Evolutionary conservation across 2,888 invertebrate species (phyloP), one percentile per base, ranked within the genome.

Genomic region (Drosophila rellima): DNA sequence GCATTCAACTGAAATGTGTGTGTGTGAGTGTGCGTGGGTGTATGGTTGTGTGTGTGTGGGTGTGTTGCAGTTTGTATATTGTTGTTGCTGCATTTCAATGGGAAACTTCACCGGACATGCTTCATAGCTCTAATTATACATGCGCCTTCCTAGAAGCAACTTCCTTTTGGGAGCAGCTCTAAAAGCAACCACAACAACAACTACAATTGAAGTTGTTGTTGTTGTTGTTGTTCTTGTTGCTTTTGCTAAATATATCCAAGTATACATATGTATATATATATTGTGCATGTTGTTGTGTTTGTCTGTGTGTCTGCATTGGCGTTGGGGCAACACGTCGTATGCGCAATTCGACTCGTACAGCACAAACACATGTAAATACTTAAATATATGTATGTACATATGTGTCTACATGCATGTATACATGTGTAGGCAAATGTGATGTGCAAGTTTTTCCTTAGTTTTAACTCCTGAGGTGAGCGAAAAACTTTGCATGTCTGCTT

Each of bases 91-190:
- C 74, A 86, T 85, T 88, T 88, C 87, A 88, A 85, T 88, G 87
- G 84, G 82, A 83, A 85, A 88, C 85, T 86, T 87, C 76, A 84
- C 85, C 85, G 85, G 85, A 85, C 88, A 85, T 85, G 87, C 85
- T 88, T 88, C 85, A 85, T 88, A 88, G 89, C 89, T 88, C 85
- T 88, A 85, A 85, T 85, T 85, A 85, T 85, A 86, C 87, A 85
- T 85, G 81, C 87, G 82, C 88, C 89, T 86, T 85, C 78, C 88
- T 66, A 55, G 87, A 68, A 83, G 54, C 70, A 55, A 76, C 85
- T 84, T 88, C 84, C 86, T 78, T 54, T 67, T 15, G 71, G 70
- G 71, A 47, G 70, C 40, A 61, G 56, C 57, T 40, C 70, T 13
- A 61, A 47, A 67, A 71, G 44, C 23, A 60, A 48, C 42, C 61